Evolutionary conservation across 1,140 invertebrate species (phyloP).

Genomic region (Steinernema feltiae): DNA sequence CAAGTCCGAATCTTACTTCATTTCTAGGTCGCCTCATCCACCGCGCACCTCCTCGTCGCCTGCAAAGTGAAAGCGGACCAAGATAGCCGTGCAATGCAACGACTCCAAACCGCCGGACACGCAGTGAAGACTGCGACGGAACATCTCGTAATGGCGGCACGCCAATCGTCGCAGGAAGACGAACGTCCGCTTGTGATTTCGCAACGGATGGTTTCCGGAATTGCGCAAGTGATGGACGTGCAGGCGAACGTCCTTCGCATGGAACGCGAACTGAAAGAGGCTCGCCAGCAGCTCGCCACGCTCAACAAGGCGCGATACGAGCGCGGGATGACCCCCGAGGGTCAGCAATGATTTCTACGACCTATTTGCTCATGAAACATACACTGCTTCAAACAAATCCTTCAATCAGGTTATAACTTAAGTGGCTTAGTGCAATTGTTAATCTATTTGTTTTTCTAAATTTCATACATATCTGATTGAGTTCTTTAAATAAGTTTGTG

Average conservation of each 20-base stretch:
- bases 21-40: slow-evolving; percentile 80
- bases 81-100: slow-evolving; percentile 80
- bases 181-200: slow-evolving; percentile 81
- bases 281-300: slow-evolving; percentile 72
- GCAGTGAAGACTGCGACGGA: slow-evolving; percentile 95
- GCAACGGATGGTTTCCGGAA: slow-evolving; percentile 79
- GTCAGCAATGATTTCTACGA: too few relatives aligned
- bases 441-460: neutral
- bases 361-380: too few relatives aligned
- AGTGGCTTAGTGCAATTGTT: slow-evolving; percentile 15
- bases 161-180: slow-evolving; percentile 83
- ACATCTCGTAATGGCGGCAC: slow-evolving; percentile 84
- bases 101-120: slow-evolving; percentile 85
- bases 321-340: slow-evolving; percentile 40
- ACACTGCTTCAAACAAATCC: too few relatives aligned
- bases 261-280: slow-evolving; percentile 85
- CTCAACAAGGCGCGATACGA: slow-evolving; percentile 62
- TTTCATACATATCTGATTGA: slow-evolving; percentile 8
- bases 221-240: slow-evolving; percentile 60
- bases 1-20: neutral
- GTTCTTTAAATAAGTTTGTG: neutral
- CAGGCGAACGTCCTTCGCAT: slow-evolving; percentile 76
- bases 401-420: slow-evolving; percentile 4
- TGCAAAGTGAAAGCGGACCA: slow-evolving; percentile 97
- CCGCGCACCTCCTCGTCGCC: slow-evolving; percentile 89